Conservation (phyloP, 2,888 invertebrate genomes). For the Harpagoxenus sublaevis region DNA sequence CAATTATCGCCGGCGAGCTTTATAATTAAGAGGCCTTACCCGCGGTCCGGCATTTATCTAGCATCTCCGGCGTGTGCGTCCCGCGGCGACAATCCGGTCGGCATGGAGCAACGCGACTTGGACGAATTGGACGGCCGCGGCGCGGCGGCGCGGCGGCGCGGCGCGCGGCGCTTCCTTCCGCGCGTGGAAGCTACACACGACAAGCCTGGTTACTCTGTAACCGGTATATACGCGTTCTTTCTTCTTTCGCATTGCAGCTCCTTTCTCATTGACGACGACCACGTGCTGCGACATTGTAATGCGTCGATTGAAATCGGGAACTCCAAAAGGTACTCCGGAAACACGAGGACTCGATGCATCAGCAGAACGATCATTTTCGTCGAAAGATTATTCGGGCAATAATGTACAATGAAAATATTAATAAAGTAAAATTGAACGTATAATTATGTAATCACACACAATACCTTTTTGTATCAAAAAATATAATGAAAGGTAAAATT, state of each 20-base stretch:
- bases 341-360: slow-evolving; percentile 41
- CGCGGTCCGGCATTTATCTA: slow-evolving; percentile 60
- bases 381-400: not conserved
- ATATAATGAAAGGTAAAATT: not conserved
- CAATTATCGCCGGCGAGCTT: slow-evolving; percentile 85
- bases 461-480: not conserved
- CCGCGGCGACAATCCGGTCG: slow-evolving; percentile 72
- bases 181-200: slow-evolving; percentile 30
- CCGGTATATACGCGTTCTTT: slow-evolving; percentile 60
- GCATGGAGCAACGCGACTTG: slow-evolving; percentile 26
- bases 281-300: slow-evolving; percentile 81
- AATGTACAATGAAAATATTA: not conserved
- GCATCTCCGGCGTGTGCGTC: slow-evolving; percentile 64
- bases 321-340: not conserved
- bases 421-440: not conserved
- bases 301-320: slow-evolving; percentile 46
- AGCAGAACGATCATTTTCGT: slow-evolving; percentile 12
- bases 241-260: slow-evolving; percentile 6
- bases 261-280: slow-evolving; percentile 41
- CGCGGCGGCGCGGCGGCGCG: not conserved
- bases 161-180: slow-evolving; percentile 27
- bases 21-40: slow-evolving; percentile 82
- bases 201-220: slow-evolving; percentile 69
- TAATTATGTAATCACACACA: not conserved
- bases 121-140: slow-evolving; percentile 24